Conservation (phyloP, 2,113 vertebrate genomes). For the Passer domesticus region DNA sequence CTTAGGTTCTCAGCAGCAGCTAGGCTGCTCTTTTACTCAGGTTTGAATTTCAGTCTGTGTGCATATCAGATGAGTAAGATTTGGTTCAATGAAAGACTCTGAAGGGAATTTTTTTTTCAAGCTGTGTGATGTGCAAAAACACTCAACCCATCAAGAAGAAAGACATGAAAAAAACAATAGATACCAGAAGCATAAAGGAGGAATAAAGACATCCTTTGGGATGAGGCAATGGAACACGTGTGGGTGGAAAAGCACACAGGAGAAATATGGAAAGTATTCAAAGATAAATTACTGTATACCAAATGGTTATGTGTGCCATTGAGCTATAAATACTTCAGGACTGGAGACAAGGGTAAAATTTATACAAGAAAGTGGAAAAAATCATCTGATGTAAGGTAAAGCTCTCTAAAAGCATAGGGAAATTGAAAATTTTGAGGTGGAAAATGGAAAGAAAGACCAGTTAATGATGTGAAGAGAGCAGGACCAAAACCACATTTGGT, state of each 20-base stretch:
- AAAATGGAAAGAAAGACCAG: background rate
- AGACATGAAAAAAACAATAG: constrained; percentile 38
- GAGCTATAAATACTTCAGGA: constrained; percentile 56
- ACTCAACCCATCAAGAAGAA: constrained; percentile 32
- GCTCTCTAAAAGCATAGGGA: background rate
- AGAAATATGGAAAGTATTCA: constrained; percentile 53
- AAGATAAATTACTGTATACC: constrained; percentile 58
- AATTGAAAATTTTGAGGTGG: background rate
- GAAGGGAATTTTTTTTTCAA: constrained; percentile 14
- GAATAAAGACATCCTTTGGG: constrained; percentile 43
- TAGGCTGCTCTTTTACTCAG: background rate
- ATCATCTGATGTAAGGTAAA: background rate
- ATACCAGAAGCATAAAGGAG: constrained; percentile 19
- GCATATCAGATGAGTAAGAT: constrained; percentile 22
- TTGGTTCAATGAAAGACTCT: constrained; percentile 33
- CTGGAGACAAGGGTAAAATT: constrained; percentile 37
- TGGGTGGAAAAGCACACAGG: constrained; percentile 53
- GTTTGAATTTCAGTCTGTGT: background rate
- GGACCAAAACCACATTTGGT: background rate
- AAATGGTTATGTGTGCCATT: constrained; percentile 53
- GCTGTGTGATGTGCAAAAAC: constrained; percentile 35
- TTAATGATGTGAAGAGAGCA: background rate
- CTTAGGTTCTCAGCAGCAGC: background rate
- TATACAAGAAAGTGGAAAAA: constrained; percentile 26
- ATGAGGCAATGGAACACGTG: constrained; percentile 17